Conservation (phyloP, 2,797 vertebrate species). For the Coluber constrictor region DNA sequence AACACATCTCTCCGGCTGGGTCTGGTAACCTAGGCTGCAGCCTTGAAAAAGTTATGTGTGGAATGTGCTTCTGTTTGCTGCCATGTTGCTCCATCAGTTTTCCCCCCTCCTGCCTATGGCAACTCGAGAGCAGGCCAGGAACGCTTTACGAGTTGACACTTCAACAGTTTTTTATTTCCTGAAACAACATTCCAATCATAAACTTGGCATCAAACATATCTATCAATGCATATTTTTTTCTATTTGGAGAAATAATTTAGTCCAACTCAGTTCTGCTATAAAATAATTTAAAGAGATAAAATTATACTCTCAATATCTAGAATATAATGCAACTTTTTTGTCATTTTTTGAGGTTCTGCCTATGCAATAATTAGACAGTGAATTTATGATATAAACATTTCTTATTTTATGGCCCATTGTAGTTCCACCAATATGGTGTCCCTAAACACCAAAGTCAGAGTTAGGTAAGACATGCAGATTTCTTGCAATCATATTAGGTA, state of each 20-base stretch:
- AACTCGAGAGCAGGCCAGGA: too few relatives aligned
- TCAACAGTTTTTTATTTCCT: not conserved
- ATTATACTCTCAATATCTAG: not conserved
- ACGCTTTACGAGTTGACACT: too few relatives aligned
- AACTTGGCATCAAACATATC: not conserved
- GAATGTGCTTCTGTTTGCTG: too few relatives aligned
- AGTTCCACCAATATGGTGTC: not conserved
- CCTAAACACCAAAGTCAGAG: not conserved
- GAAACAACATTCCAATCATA: not conserved
- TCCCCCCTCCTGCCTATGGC: too few relatives aligned
- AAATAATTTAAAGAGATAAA: not conserved
- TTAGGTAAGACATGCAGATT: not conserved
- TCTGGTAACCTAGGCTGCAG: too few relatives aligned
- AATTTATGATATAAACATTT: not conserved
- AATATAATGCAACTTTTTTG: not conserved
- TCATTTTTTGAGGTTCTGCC: not conserved
- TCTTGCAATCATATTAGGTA: not conserved
- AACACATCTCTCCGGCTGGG: too few relatives aligned
- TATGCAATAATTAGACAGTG: not conserved
- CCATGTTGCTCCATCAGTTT: too few relatives aligned
- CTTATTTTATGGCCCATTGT: not conserved
- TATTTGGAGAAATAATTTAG: not conserved
- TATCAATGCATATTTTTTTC: not conserved
- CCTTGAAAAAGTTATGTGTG: too few relatives aligned
- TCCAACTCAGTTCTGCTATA: not conserved